Evolutionary conservation across 2,888 invertebrate species (phyloP), one percentile per base, ranked within the genome.

Genomic region (Ischnus inquisitorius): DNA sequence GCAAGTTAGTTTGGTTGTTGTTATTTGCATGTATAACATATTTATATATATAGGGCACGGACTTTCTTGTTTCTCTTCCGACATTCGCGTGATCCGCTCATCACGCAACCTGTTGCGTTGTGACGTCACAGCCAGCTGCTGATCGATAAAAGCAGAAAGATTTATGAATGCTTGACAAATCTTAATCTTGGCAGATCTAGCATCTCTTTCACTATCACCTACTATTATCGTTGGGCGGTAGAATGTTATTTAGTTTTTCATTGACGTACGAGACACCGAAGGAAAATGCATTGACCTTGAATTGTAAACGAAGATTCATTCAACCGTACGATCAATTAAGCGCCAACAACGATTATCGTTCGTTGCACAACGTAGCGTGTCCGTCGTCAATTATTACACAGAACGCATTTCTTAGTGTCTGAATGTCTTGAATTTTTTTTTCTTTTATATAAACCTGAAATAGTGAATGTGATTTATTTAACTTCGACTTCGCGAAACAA

Each of bases 61-160:
- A 54, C 54, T 54, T 3, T 12, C 54, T 19, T 12, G 54, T 54
- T 54, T 54, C 19, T 4, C 22, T 54, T 3, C 12, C 54, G 22
- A 54, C 54, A 3, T 54, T 54, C 22, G 54, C 54, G 34, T 34
- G 22, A 54, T 54, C 54, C 19, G 54, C n/a, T n/a, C n/a, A n/a
- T n/a, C n/a, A n/a, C n/a, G n/a, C 54, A 48, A 68, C 67, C 67
- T 68, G 67, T 68, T 68, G 67, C 67, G 46, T 46, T 68, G 46
- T 43, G 48, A 68, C 25, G 67, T 68, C 67, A n/a, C 6, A n/a
- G 25, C n/a, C 3, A 48, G n/a, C 22, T 68, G n/a, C 25, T 46
- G 46, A 68, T 68, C 25, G n/a, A 25, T 8, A 2, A 28, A 28
- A 46, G 25, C 67, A 48, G 19, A 19, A 54, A 54, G 25, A 68